phyloP scores from a whole-genome alignment of 1,140 invertebrate species.

The Armadillidium nasatum region DNA sequence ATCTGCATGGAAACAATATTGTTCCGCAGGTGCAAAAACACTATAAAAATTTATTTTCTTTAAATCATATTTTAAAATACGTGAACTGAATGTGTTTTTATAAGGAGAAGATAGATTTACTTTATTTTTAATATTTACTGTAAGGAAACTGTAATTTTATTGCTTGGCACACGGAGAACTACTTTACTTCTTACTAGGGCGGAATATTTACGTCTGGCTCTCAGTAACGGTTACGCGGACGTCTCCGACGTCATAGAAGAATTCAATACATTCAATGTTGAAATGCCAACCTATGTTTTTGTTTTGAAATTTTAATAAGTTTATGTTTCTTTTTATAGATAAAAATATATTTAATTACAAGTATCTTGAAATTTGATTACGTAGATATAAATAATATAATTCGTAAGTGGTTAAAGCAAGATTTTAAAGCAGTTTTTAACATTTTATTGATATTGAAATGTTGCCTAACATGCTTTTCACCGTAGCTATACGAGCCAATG shows the following conservation, averaged over 20 bases:
- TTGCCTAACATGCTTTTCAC: slow-evolving; percentile 2
- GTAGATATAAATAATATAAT: too few relatives aligned
- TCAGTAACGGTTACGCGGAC: slow-evolving; percentile 2
- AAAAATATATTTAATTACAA: too few relatives aligned
- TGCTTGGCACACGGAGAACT: not conserved
- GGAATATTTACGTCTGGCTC: slow-evolving; percentile 9
- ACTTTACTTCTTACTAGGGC: slow-evolving; percentile 7
- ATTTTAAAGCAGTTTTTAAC: too few relatives aligned
- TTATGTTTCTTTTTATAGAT: not conserved
- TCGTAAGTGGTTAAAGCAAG: too few relatives aligned
- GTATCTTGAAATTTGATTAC: too few relatives aligned
- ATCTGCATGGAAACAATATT: slow-evolving; percentile 10
- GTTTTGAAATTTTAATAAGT: not conserved
- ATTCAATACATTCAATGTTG: slow-evolving; percentile 8
- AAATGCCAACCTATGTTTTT: not conserved
- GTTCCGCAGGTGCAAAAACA: slow-evolving; percentile 7
- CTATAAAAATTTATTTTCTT: not conserved
- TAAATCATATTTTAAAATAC: not conserved
- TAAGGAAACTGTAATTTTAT: not conserved
- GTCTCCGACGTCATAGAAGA: slow-evolving; percentile 11
- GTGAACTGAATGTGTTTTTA: too few relatives aligned
- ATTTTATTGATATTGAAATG: not conserved
- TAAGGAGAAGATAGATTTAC: not conserved
- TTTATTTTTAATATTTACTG: not conserved
- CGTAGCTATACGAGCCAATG: not conserved